phyloP scores from a whole-genome alignment of 2,113 vertebrate species.

The Gadus chalcogrammus region DNA sequence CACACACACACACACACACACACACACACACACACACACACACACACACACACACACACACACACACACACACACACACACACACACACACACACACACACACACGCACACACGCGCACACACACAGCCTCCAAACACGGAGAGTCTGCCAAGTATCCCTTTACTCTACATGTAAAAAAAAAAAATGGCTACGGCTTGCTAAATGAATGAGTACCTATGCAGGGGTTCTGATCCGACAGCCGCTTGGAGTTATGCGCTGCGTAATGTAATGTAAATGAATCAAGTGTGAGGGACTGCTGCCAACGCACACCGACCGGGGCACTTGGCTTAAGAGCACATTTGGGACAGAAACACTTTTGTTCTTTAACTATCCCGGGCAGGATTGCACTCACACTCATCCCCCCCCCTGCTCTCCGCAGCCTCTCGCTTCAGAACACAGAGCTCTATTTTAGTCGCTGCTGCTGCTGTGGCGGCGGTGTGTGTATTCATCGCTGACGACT shows the following conservation, averaged over 20 bases:
- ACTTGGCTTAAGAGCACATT: constrained; percentile 45
- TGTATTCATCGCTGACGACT: constrained; percentile 32
- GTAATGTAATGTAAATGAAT: constrained; percentile 8
- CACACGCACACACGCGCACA: too few species aligned
- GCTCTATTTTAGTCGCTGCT: constrained; percentile 64
- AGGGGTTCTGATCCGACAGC: background rate
- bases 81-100: too few species aligned
- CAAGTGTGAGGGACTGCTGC: constrained; percentile 4
- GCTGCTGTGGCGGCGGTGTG: constrained; percentile 33
- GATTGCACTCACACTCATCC: constrained; percentile 4
- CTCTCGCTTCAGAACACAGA: constrained; percentile 45
- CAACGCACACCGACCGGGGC: constrained; percentile 34
- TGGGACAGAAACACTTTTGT: constrained; percentile 46
- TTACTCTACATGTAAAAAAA: background rate
- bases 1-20: too few species aligned
- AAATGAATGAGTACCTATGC: constrained; percentile 5
- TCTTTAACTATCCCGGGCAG: constrained; percentile 57
- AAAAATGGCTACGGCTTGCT: background rate
- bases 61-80: too few species aligned
- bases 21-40: too few species aligned
- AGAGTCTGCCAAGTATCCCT: background rate
- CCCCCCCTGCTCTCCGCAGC: constrained; percentile 31
- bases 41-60: too few species aligned
- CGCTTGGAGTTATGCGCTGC: background rate
- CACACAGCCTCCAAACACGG: background rate